Evolutionary conservation across 2,113 vertebrate genomes (phyloP), one percentile per base, ranked within the genome.

Genomic region (Mesembrinibis cayennensis): DNA sequence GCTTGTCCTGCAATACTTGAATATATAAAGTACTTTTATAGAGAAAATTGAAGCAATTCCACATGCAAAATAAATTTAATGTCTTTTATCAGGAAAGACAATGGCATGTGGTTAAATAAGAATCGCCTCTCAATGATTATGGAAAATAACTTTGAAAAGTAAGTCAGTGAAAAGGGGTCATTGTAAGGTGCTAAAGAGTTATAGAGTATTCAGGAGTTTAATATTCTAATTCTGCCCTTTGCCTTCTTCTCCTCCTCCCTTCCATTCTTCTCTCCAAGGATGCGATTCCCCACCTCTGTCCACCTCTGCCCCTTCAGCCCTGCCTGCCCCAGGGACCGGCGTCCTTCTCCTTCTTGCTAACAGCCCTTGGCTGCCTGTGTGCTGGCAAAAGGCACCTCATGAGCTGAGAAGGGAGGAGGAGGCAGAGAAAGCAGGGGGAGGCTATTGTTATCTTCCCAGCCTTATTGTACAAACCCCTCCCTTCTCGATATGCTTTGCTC

Each of bases 231-330:
- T 83, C 32, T 77, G 26, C 29, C 49, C 38, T 69, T 89, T 5
- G 11, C 17, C 16, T 47, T 53, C 12, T 71, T 23, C 44, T 72
- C 5, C 0, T 76, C 8, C 30, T 84, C 38, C 15, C 11, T 76
- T 61, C 40, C 40, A 53, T 11, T n/a, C 18, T 44, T 34, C 34
- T 66, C 25, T 62, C 50, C 20, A 50, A 78, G 52, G 29, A 50
- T 58, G 18, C 0, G 0, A 16, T 62, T 94, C 32, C 42, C 34
- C 21, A 53, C 2, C 9, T 10, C 11, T 26, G 34, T 10, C 55
- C 20, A 10, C 19, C 21, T 71, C 80, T 42, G 25, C 16, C 17
- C 15, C 4, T 45, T 67, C 71, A 59, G 32, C 45, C 11, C 55
- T 0, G 0, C 70, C 65, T 53, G 50, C 16, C 49, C 6, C 58